These are phyloP conservation scores for Candidula unifasciata DNA, from an alignment of 2,888 invertebrate genomes.

Conservation along the genomic window DNA sequence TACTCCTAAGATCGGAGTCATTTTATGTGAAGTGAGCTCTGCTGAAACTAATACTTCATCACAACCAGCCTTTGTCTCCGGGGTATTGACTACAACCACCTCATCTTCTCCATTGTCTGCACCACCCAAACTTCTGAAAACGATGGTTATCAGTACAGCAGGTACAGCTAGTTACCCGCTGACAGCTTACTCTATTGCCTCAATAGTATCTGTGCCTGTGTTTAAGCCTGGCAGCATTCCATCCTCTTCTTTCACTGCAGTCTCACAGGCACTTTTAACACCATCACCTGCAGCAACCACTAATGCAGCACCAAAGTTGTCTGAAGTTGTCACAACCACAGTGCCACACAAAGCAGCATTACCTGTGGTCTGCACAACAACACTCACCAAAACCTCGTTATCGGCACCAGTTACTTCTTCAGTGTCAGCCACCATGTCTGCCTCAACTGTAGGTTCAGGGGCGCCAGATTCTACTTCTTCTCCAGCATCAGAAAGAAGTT, in stretches of 20 bases:
- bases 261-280: background rate
- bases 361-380: background rate
- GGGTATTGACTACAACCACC: background rate
- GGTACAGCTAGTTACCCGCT: background rate
- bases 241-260: background rate
- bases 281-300: conserved; percentile 2
- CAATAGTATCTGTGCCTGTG: conserved; percentile 7
- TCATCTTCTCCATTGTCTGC: background rate
- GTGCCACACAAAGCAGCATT: background rate
- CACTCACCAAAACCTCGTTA: background rate
- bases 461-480: background rate
- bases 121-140: conserved; percentile 14
- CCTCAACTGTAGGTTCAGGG: background rate
- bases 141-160: background rate
- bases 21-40: background rate
- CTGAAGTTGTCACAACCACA: background rate
- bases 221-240: background rate
- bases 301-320: background rate
- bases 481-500: background rate
- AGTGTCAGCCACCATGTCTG: background rate
- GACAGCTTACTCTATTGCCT: conserved; percentile 18
- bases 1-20: background rate
- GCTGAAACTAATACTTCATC: background rate
- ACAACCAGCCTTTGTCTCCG: background rate
- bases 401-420: background rate